phyloP scores from a whole-genome alignment of 1,140 invertebrate species.

The Trachymyrmex septentrionalis region DNA sequence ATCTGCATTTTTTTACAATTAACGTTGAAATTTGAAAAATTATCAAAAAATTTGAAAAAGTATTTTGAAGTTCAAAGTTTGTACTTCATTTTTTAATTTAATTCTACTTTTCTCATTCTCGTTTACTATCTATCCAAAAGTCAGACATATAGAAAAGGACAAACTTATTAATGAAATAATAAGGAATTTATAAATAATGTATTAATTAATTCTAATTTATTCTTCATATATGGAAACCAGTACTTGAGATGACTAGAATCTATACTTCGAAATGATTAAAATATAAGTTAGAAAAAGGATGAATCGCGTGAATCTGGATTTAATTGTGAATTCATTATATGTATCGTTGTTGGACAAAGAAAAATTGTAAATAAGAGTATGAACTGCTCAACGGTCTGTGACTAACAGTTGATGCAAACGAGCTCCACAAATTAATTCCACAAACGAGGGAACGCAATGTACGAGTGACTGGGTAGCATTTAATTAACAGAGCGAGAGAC shows the following conservation, averaged over 20 bases:
- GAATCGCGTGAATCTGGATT: not conserved
- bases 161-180: not conserved
- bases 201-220: conserved; percentile 33
- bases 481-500: conserved; percentile 59
- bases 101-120: not conserved
- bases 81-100: too few relatives aligned
- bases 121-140: not conserved
- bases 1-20: too few relatives aligned
- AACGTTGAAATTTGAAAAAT: too few relatives aligned
- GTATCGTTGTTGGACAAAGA: not conserved
- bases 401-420: conserved; percentile 60
- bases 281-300: not conserved
- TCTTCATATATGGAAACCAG: not conserved
- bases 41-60: too few relatives aligned
- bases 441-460: conserved; percentile 45
- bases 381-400: conserved; percentile 5
- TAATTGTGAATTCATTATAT: too few relatives aligned
- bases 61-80: too few relatives aligned
- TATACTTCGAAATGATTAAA: not conserved
- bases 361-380: conserved; percentile 31
- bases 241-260: not conserved
- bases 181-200: conserved; percentile 32
- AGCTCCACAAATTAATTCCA: conserved; percentile 65
- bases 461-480: conserved; percentile 45
- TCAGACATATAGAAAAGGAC: not conserved